Conservation (phyloP, 2,888 invertebrate species). For the Dromius quadrimaculatus region DNA sequence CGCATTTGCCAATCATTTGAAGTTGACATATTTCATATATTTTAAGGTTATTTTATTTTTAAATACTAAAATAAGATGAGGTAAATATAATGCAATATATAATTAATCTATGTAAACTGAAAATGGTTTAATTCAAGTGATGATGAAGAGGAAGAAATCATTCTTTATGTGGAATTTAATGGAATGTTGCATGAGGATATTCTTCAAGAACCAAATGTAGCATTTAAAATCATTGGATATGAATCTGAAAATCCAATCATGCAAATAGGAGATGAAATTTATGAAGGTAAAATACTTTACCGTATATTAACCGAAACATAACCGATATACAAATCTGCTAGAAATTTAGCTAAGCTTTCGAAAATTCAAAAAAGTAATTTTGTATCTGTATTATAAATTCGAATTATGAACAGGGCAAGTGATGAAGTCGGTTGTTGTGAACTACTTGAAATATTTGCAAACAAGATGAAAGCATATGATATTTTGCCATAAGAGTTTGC, state of each 20-base stretch:
- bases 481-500: too few relatives aligned
- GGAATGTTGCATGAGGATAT: conserved; percentile 50
- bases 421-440: too few relatives aligned
- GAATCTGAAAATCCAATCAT: conserved; percentile 45
- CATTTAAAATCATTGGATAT: conserved; percentile 45
- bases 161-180: conserved; percentile 46
- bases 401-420: too few relatives aligned
- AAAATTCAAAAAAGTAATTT: too few relatives aligned
- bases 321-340: too few relatives aligned
- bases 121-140: too few relatives aligned
- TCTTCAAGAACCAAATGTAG: conserved; percentile 43
- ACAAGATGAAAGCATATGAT: too few relatives aligned
- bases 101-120: too few relatives aligned
- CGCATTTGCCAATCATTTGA: neutral
- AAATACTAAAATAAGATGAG: neutral
- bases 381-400: too few relatives aligned
- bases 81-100: neutral
- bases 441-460: too few relatives aligned
- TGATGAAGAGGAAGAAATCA: conserved; percentile 42
- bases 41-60: neutral
- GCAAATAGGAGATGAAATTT: conserved; percentile 50
- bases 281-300: conserved; percentile 20
- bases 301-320: too few relatives aligned
- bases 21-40: neutral
- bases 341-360: too few relatives aligned